Evolutionary conservation across 2,797 vertebrate species (phyloP).

Genomic region (Sylvilagus floridanus): DNA sequence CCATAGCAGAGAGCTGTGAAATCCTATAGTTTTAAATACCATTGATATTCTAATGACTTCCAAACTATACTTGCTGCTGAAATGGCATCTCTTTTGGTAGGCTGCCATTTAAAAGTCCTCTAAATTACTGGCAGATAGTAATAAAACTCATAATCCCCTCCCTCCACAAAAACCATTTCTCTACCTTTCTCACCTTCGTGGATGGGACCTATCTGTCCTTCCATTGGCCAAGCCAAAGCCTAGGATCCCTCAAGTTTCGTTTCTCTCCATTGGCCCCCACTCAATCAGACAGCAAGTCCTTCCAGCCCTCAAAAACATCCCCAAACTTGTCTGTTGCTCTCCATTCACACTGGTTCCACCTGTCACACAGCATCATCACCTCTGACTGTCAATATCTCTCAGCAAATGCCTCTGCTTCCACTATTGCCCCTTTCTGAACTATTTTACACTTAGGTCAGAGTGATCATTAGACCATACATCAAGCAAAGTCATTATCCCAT

Average conservation of each 20-base stretch:
- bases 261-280: conserved; percentile 15
- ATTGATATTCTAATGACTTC: not conserved
- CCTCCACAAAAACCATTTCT: conserved; percentile 42
- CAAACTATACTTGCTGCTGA: conserved; percentile 44
- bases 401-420: conserved; percentile 6
- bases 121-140: conserved; percentile 44
- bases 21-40: conserved; percentile 6
- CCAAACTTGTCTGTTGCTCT: not conserved
- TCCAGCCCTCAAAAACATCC: not conserved
- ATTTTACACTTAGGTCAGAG: conserved; percentile 44
- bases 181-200: conserved; percentile 32
- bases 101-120: conserved; percentile 24
- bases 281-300: conserved; percentile 8
- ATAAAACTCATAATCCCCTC: not conserved
- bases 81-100: conserved; percentile 24
- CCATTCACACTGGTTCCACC: not conserved
- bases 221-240: conserved; percentile 22
- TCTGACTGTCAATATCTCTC: not conserved
- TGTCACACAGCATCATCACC: not conserved
- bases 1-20: not conserved
- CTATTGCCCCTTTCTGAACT: conserved; percentile 45
- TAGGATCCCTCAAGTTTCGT: conserved; percentile 10
- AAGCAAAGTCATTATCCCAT: conserved; percentile 9
- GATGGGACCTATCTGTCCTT: not conserved
- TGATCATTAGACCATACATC: conserved; percentile 27